Conservation (phyloP, 35 echinoderm and acorn worm genomes). For the Acanthaster planci region DNA sequence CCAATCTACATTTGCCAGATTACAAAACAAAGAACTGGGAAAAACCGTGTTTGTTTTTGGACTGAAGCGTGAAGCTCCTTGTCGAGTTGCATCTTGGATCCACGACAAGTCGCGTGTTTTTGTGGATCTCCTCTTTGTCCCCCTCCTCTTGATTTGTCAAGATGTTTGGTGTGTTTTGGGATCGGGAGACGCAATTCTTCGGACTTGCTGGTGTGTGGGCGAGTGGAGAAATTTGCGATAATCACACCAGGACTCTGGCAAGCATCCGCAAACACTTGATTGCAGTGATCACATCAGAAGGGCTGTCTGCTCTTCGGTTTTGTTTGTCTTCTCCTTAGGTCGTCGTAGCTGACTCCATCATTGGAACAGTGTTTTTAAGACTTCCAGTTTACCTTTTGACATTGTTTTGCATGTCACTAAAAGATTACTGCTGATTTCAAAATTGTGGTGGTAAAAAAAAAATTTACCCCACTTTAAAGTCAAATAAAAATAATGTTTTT, state of each 20-base stretch:
- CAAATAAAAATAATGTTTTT: no score
- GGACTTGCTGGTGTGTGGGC: background rate
- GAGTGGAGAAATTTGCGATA: background rate
- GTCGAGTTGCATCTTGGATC: conserved; percentile 7
- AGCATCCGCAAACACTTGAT: conserved; percentile 20
- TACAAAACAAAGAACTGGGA: conserved; percentile 29
- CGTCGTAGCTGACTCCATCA: no score
- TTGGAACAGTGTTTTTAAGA: no score
- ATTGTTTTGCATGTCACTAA: no score
- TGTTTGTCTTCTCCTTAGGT: no score
- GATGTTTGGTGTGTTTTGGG: background rate
- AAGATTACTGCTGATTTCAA: no score
- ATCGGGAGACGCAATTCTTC: background rate
- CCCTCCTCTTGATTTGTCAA: background rate
- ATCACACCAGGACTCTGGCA: background rate
- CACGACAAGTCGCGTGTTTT: background rate
- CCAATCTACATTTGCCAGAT: conserved; percentile 31
- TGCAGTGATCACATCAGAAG: conserved; percentile 5
- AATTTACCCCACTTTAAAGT: no score
- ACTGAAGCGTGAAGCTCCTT: conserved; percentile 11
- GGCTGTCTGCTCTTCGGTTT: background rate
- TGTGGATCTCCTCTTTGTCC: conserved; percentile 10
- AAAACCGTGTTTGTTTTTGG: conserved; percentile 20
- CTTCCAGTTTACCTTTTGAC: no score
- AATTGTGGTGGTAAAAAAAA: no score